These are phyloP conservation scores for Pluvialis apricaria DNA, from an alignment of 2,113 vertebrate genomes.

Conservation along the genomic window DNA sequence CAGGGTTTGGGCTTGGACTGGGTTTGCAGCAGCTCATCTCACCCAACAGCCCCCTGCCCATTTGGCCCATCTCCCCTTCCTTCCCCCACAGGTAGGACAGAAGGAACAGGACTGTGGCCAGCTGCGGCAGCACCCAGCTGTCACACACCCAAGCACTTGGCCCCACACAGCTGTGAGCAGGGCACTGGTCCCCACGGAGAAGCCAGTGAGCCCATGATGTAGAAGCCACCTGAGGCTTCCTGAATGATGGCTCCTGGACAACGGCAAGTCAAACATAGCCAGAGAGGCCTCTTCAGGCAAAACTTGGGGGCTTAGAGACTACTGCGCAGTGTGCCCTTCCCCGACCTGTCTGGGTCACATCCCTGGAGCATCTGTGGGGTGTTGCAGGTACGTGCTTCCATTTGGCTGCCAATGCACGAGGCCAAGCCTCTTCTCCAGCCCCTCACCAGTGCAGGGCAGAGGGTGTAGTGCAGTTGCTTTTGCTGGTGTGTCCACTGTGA, in stretches of 20 bases:
- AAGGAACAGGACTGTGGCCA: not conserved
- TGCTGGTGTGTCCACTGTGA: not conserved
- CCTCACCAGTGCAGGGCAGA: not conserved
- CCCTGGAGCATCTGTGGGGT: not conserved
- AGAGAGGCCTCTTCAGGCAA: not conserved
- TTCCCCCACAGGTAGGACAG: fast-evolving
- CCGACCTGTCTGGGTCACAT: not conserved
- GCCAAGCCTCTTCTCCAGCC: not conserved
- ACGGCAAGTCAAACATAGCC: not conserved
- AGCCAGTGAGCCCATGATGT: fast-evolving
- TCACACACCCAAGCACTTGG: not conserved
- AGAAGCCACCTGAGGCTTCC: not conserved
- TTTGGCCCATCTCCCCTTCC: fast-evolving
- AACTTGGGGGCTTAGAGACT: fast-evolving
- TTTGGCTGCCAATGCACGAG: fast-evolving
- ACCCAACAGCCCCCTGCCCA: fast-evolving
- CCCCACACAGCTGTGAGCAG: not conserved
- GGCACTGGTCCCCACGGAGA: not conserved
- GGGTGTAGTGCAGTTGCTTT: not conserved
- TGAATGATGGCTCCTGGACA: too few species aligned
- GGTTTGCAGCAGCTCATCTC: not conserved
- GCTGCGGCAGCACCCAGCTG: not conserved
- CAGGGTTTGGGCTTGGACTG: not conserved
- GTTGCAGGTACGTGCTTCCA: fast-evolving
- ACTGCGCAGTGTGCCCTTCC: not conserved